Percentiles rank a stretch among this genome's conserved stretches.
Evolutionary conservation across 2,797 vertebrate genomes (phyloP).

Genomic region (Halcyon smyrnensis): DNA sequence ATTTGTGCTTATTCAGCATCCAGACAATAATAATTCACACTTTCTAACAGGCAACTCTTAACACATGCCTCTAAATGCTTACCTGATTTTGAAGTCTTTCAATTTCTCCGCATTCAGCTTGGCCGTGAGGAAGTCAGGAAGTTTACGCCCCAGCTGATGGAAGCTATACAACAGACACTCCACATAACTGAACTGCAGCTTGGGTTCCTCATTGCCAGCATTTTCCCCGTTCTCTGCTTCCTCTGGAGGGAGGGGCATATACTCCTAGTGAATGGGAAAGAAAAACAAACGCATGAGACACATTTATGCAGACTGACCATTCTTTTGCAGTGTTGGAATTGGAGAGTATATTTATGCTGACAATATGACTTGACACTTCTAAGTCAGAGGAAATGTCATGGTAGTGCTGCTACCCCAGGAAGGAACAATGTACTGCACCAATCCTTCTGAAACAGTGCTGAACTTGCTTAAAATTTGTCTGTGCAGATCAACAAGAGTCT

Average conservation of each 20-base stretch:
- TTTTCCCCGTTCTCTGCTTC: slow-evolving; percentile 96
- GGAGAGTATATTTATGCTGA: neutral
- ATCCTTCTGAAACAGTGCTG: neutral
- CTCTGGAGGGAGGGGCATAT: slow-evolving; percentile 95
- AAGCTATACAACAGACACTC: slow-evolving; percentile 96
- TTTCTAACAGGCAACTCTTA: neutral
- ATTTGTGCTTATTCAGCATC: neutral
- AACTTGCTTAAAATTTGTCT: neutral
- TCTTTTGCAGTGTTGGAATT: neutral
- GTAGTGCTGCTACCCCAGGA: neutral
- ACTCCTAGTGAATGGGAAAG: slow-evolving; percentile 83
- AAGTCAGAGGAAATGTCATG: neutral
- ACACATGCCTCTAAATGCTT: neutral
- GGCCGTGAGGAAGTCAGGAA: slow-evolving; percentile 95
- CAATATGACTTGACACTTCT: neutral
- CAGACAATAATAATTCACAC: neutral
- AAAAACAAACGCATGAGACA: neutral
- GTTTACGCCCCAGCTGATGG: slow-evolving; percentile 95
- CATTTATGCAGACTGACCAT: neutral
- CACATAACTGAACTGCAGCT: slow-evolving; percentile 97
- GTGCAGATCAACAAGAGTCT: neutral
- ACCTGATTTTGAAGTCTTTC: slow-evolving; percentile 99
- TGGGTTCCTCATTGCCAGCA: slow-evolving; percentile 90
- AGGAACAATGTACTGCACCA: neutral
- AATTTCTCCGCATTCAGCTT: slow-evolving; percentile 94